Evolutionary conservation across 2,113 vertebrate genomes (phyloP).

Genomic region (Aramus guarauna): DNA sequence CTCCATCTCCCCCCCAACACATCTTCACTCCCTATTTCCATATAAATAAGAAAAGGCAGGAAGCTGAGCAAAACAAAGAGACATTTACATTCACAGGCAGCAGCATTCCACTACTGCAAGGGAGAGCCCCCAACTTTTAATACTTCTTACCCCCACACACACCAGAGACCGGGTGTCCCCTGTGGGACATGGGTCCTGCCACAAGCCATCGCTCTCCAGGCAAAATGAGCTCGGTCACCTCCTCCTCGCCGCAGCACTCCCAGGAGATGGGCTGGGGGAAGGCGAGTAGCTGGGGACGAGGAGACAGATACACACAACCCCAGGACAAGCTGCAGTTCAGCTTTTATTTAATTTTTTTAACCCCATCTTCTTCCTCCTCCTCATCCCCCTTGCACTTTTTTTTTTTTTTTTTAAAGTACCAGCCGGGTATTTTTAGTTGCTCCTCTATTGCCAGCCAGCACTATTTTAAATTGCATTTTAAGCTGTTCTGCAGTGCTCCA

Average conservation of each 20-base stretch:
- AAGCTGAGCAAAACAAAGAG: neutral
- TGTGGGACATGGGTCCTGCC: neutral
- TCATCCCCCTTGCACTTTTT: neutral
- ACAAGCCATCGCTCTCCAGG: neutral
- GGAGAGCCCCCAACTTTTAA: neutral
- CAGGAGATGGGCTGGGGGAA: neutral
- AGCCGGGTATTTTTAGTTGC: slow-evolving; percentile 5
- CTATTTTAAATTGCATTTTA: slow-evolving; percentile 43
- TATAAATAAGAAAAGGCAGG: neutral
- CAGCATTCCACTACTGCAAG: neutral
- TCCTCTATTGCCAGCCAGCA: slow-evolving; percentile 9
- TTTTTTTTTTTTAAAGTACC: neutral
- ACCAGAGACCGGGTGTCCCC: neutral
- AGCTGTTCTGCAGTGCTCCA: slow-evolving; percentile 17
- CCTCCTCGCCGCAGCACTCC: neutral
- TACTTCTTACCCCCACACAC: neutral
- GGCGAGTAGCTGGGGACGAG: neutral
- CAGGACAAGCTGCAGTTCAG: neutral
- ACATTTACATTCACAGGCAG: neutral
- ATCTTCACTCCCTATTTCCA: neutral
- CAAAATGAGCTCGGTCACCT: fast-evolving
- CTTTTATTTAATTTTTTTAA: neutral
- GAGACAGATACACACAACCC: neutral
- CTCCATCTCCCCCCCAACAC: neutral
- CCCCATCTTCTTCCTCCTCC: neutral